A percentile compares a stretch with the other conserved stretches of the same genome.
These are phyloP conservation scores for Erynnis tages DNA, from an alignment of 2,888 invertebrate species.

Conservation along the genomic window DNA sequence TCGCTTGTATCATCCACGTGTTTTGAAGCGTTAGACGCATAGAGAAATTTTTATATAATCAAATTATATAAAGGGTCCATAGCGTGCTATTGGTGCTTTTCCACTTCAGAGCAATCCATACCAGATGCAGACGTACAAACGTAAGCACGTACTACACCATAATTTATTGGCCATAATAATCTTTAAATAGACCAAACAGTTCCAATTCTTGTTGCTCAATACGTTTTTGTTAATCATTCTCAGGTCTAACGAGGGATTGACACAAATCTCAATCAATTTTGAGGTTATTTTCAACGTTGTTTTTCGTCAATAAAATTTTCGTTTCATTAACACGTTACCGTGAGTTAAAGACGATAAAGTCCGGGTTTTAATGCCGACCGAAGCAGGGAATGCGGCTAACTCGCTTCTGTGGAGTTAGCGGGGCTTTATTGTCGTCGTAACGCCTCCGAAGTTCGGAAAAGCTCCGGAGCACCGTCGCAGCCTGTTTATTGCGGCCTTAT, in stretches of 20 bases:
- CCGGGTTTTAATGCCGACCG: slow-evolving; percentile 3
- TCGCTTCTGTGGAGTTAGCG: slow-evolving; percentile 13
- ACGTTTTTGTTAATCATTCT: slow-evolving; percentile 14
- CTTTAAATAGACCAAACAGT: slow-evolving; percentile 25
- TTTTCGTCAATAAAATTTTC: slow-evolving; percentile 2
- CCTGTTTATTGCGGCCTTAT: slow-evolving; percentile 51
- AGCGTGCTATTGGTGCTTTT: slow-evolving; percentile 6
- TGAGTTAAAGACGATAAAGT: slow-evolving; percentile 8
- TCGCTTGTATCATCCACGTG: neutral
- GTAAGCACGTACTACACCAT: slow-evolving; percentile 18
- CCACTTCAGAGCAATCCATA: slow-evolving; percentile 22
- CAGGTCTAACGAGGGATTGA: slow-evolving; percentile 2
- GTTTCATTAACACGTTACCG: slow-evolving; percentile 6
- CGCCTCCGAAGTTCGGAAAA: slow-evolving; percentile 11
- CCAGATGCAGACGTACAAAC: slow-evolving; percentile 21
- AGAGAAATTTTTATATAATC: neutral
- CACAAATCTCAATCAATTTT: slow-evolving; percentile 5
- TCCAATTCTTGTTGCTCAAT: slow-evolving; percentile 20
- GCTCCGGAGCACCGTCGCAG: slow-evolving; percentile 30
- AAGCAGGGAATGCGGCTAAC: neutral
- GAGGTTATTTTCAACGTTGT: slow-evolving; percentile 10
- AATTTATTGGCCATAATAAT: slow-evolving; percentile 26
- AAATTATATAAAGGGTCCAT: slow-evolving; percentile 16
- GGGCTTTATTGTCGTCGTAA: slow-evolving; percentile 16
- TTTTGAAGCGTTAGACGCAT: neutral